These are phyloP conservation scores for Lanistes nyassanus DNA, from an alignment of 1,140 invertebrate species.

Conservation along the genomic window DNA sequence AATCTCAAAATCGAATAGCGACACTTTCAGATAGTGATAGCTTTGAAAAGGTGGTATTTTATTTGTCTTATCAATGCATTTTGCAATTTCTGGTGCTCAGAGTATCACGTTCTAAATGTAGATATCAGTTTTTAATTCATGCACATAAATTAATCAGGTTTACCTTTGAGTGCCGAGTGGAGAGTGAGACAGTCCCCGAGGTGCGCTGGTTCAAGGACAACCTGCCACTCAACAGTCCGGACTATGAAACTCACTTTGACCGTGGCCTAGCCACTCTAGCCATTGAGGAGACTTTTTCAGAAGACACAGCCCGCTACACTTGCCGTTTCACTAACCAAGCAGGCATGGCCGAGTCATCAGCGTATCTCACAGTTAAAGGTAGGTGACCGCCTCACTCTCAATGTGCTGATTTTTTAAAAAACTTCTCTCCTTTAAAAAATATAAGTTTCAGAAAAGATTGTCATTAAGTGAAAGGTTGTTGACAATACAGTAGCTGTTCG, in stretches of 20 bases:
- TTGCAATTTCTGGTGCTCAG: background rate
- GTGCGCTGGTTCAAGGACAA: slow-evolving; percentile 91
- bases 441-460: no score
- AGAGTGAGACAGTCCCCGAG: slow-evolving; percentile 66
- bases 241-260: slow-evolving; percentile 74
- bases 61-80: background rate
- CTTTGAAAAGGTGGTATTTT: background rate
- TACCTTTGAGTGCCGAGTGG: slow-evolving; percentile 78
- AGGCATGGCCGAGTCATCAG: slow-evolving; percentile 79
- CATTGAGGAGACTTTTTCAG: slow-evolving; percentile 84
- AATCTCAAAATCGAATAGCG: no score
- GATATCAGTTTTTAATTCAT: no score
- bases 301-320: slow-evolving; percentile 83
- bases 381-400: slow-evolving; percentile 23
- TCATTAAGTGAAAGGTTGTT: no score
- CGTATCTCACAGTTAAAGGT: slow-evolving; percentile 81
- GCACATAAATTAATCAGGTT: slow-evolving; percentile 66
- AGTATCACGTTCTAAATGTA: no score
- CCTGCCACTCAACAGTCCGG: slow-evolving; percentile 79
- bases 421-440: background rate
- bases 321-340: slow-evolving; percentile 77
- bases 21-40: no score
- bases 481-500: no score
- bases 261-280: slow-evolving; percentile 71
- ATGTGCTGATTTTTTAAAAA: background rate